These are phyloP conservation scores for Polyploca ridens DNA, from an alignment of 2,888 invertebrate genomes.

Conservation along the genomic window DNA sequence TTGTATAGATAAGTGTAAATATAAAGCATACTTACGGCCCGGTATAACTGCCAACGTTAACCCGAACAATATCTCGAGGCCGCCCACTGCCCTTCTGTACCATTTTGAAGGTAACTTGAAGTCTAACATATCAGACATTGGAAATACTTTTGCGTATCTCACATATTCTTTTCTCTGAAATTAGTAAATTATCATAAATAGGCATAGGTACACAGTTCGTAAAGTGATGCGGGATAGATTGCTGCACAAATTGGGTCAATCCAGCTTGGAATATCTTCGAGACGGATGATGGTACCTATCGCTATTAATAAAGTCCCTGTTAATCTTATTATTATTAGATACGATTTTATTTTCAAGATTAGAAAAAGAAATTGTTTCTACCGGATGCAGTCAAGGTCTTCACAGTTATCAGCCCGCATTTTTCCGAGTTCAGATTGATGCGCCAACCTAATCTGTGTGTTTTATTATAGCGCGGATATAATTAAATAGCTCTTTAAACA, in stretches of 20 bases:
- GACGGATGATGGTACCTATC: too few species aligned
- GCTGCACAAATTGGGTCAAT: neutral
- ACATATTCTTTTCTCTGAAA: conserved; percentile 96
- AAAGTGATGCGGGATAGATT: neutral
- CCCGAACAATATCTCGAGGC: conserved; percentile 93
- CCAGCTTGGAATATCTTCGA: neutral
- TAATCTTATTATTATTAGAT: neutral
- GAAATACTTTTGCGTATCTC: conserved; percentile 98
- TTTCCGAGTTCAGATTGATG: neutral
- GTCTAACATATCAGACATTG: conserved; percentile 90
- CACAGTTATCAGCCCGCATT: neutral
- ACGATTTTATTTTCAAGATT: neutral
- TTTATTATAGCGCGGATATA: neutral
- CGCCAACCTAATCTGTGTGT: neutral
- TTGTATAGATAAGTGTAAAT: conserved; percentile 4
- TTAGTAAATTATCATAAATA: conserved; percentile 31
- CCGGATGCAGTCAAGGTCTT: neutral
- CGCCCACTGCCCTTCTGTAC: conserved; percentile 94
- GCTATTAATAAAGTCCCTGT: neutral
- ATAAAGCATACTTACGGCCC: conserved; percentile 87
- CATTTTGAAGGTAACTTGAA: conserved; percentile 96
- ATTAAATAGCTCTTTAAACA: neutral
- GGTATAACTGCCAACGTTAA: conserved; percentile 92
- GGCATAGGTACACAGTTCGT: too few species aligned
- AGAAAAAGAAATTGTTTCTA: neutral